These are phyloP conservation scores for Drosophila anomelani DNA, from an alignment of 2,888 invertebrate species.

Conservation along the genomic window DNA sequence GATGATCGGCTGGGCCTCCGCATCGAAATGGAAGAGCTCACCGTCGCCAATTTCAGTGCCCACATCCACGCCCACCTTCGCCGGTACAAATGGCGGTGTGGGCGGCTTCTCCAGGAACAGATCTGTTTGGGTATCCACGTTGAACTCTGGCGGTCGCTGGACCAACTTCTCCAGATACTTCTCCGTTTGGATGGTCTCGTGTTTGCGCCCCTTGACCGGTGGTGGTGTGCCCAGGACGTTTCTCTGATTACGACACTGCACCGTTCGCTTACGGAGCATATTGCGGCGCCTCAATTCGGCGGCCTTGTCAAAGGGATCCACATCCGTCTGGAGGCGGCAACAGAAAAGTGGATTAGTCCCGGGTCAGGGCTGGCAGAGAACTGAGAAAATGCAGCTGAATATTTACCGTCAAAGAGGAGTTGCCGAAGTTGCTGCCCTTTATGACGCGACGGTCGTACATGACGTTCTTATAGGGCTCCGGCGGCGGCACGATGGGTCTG, in stretches of 20 bases:
- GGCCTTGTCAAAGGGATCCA: conserved; percentile 83
- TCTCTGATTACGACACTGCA: conserved; percentile 86
- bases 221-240: conserved; percentile 85
- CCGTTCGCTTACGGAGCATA: conserved; percentile 89
- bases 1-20: conserved; percentile 95
- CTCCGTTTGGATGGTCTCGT: conserved; percentile 96
- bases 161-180: conserved; percentile 94
- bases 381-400: conserved; percentile 3
- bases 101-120: conserved; percentile 92
- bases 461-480: conserved; percentile 90
- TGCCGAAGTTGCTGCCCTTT: conserved; percentile 91
- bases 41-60: conserved; percentile 95
- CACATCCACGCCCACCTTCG: conserved; percentile 92
- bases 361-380: conserved; percentile 57
- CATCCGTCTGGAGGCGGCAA: conserved; percentile 82
- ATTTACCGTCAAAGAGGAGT: conserved; percentile 76
- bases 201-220: conserved; percentile 91
- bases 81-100: conserved; percentile 91
- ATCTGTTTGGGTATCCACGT: conserved; percentile 94
- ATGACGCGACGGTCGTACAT: conserved; percentile 95
- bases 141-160: conserved; percentile 90
- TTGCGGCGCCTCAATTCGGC: conserved; percentile 88
- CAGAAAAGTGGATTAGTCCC: conserved; percentile 29
- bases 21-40: conserved; percentile 97
- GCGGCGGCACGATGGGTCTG: conserved; percentile 79